Evolutionary conservation across 2,888 invertebrate species (phyloP).

Genomic region (Calliphora vomitoria): DNA sequence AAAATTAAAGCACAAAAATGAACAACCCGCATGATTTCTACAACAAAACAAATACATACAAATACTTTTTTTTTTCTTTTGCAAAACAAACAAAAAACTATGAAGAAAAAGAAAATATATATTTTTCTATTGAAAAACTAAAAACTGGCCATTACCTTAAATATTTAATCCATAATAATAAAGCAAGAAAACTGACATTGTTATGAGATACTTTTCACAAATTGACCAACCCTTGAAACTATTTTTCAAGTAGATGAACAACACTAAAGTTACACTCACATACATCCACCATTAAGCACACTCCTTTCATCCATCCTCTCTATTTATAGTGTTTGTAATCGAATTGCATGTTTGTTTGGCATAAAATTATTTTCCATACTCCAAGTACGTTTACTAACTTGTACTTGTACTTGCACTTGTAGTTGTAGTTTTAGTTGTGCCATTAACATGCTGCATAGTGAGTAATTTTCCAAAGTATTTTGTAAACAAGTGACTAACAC

Average conservation of each 20-base stretch:
- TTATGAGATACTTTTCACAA: conserved; percentile 28
- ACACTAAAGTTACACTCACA: background rate
- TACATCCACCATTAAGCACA: background rate
- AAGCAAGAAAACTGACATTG: conserved; percentile 18
- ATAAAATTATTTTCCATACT: conserved; percentile 53
- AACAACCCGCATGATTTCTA: conserved; percentile 56
- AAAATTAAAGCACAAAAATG: background rate
- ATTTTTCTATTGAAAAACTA: conserved; percentile 23
- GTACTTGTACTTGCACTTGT: too few relatives aligned
- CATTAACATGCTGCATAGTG: conserved; percentile 9
- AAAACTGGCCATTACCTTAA: conserved; percentile 39
- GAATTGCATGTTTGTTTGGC: conserved; percentile 39
- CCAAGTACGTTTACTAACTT: conserved; percentile 1
- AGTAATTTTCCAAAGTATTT: conserved; percentile 62
- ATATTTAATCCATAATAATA: conserved; percentile 3
- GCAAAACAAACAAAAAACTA: background rate
- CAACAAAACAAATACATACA: conserved; percentile 33
- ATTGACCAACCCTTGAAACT: conserved; percentile 53
- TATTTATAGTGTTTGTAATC: conserved; percentile 41
- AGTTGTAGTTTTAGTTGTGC: background rate
- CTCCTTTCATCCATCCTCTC: background rate
- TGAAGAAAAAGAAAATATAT: background rate
- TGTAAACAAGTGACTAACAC: conserved; percentile 61
- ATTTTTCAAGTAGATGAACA: conserved; percentile 24
- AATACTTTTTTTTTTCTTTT: background rate